Base-by-base conservation (phyloP, 2,797 vertebrate genomes). In the Mallotus villosus region DNA sequence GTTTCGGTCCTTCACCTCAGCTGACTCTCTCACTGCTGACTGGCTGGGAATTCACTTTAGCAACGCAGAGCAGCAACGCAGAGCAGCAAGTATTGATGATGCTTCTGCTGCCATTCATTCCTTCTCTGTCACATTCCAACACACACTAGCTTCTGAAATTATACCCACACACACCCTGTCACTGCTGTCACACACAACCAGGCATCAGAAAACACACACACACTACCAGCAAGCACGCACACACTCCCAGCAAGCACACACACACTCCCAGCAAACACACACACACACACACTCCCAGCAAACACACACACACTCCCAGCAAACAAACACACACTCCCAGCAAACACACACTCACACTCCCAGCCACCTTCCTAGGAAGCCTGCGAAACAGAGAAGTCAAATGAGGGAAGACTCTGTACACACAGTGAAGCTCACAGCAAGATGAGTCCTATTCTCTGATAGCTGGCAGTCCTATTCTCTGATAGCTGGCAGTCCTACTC, bases 11-110 rank as follows among this genome's bases (percentile, higher is more conserved):
- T 70, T 77, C 49, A 65, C 68, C 66, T 67, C 49, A 65, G 70
- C 66, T 67, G 41, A 37, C 55, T 70, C 73, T 24, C 74, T 82
- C 71, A 72, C 34, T 9, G 74, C 27, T 74, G 82, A 84, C 66
- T 73, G 64, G 62, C 58, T 81, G 41, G 46, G 63, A 81, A 78
- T 79, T 81, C 51, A 75, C 77, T 77, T 78, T 81, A 59, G 27
- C 67, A 73, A 74, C 32, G 8, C 32, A 34, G 62, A 67, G 21
- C 67, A 55, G 1, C 72, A 49, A 59, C n/a, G n/a, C 32, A 34
- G 62, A 67, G 21, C 67, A 55, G 1, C 72, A 49, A 59, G 51
- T 78, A 65, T 66, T 29, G 41, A 73, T 72, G 68, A 22, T n/a
- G 65, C 74, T 25, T 61, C 49, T n/a, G 41, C 17, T 60, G 46